A percentile compares a stretch with the other conserved stretches of the same genome.
Conservation (phyloP, 2,113 vertebrate species). For the Muntiacus muntjak region DNA sequence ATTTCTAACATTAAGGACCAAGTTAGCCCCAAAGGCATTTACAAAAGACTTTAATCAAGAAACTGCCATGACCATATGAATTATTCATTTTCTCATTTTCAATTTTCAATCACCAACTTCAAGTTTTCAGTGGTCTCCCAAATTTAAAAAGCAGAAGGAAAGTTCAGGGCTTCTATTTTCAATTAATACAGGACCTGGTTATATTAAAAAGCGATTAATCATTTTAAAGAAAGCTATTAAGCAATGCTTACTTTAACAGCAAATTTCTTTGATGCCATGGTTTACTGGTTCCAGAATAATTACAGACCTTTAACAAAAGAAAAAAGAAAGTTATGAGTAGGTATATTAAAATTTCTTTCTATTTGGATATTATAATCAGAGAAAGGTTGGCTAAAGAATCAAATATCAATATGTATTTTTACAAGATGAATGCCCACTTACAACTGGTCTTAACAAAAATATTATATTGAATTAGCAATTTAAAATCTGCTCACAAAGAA, state of each 20-base stretch:
- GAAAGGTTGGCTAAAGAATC: neutral
- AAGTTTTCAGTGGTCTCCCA: neutral
- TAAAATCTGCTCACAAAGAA: neutral
- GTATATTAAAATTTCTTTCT: slow-evolving; percentile 7
- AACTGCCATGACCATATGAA: neutral
- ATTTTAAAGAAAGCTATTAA: slow-evolving; percentile 14
- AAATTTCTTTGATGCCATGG: slow-evolving; percentile 81
- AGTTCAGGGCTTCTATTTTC: slow-evolving; percentile 19
- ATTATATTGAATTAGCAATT: neutral
- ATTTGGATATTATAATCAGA: neutral
- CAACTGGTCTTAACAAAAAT: slow-evolving; percentile 20
- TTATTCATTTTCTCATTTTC: neutral
- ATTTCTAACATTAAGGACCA: slow-evolving; percentile 8
- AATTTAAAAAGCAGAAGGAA: slow-evolving; percentile 23
- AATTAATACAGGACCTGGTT: neutral
- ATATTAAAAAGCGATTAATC: neutral
- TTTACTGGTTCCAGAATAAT: slow-evolving; percentile 36
- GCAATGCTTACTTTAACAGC: slow-evolving; percentile 81
- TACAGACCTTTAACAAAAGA: slow-evolving; percentile 63
- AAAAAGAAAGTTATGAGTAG: slow-evolving; percentile 22
- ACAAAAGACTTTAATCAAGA: neutral
- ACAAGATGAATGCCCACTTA: neutral
- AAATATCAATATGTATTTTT: slow-evolving; percentile 23
- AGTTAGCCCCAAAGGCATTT: neutral
- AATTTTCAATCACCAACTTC: slow-evolving; percentile 9